phyloP scores from a whole-genome alignment of 1,140 invertebrate genomes.

The Brachionus angularis region DNA sequence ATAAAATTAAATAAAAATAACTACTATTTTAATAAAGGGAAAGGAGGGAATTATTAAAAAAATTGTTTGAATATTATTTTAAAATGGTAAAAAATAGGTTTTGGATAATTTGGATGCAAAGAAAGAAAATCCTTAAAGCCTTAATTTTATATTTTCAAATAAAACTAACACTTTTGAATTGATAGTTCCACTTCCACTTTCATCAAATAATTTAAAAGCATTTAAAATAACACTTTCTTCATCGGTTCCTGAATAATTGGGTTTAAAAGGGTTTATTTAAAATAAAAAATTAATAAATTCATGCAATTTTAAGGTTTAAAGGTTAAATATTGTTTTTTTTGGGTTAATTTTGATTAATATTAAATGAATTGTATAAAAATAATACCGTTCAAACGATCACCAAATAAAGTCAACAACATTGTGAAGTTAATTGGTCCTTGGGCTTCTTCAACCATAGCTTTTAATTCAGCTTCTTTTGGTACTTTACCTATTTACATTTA shows the following conservation, averaged over 20 bases:
- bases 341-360: neutral
- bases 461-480: conserved; percentile 80
- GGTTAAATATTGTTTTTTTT: neutral
- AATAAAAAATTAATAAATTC: conserved; percentile 75
- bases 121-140: too few species aligned
- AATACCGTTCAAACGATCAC: conserved; percentile 58
- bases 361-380: neutral
- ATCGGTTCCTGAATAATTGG: conserved; percentile 73
- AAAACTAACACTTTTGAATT: conserved; percentile 10
- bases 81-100: too few species aligned
- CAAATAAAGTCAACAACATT: conserved; percentile 83
- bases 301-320: neutral
- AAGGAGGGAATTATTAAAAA: too few species aligned
- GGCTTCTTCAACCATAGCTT: conserved; percentile 82
- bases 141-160: neutral
- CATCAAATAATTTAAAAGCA: conserved; percentile 92
- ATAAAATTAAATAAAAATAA: too few species aligned
- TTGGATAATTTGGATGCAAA: too few species aligned
- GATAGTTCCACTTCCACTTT: conserved; percentile 70
- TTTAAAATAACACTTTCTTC: conserved; percentile 93
- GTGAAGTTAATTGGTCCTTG: conserved; percentile 91
- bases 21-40: too few species aligned
- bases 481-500: conserved; percentile 62
- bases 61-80: too few species aligned
- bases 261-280: neutral